A percentile compares a stretch with the other conserved stretches of the same genome.
phyloP scores from a whole-genome alignment of 2,888 invertebrate genomes.

The Piscicola geometra region DNA sequence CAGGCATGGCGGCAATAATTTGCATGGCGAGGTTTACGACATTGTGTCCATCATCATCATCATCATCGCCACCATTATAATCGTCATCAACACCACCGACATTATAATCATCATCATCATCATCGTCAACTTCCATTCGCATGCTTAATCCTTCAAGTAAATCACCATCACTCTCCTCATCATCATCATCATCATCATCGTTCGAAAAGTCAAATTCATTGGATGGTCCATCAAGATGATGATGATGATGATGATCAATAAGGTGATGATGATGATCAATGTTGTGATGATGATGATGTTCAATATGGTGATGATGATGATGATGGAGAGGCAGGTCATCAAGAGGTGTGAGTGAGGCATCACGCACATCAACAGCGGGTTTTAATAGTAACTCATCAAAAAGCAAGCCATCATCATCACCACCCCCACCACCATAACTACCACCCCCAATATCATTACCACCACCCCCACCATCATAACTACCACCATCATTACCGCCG shows the following conservation, averaged over 20 bases:
- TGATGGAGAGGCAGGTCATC: neutral
- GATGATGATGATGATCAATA: too few relatives aligned
- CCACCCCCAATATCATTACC: too few relatives aligned
- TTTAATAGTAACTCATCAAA: too few relatives aligned
- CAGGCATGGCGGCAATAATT: constrained; percentile 96
- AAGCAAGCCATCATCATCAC: too few relatives aligned
- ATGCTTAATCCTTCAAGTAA: neutral
- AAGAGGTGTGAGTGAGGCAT: neutral
- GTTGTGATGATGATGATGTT: too few relatives aligned
- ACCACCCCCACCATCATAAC: too few relatives aligned
- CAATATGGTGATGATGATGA: neutral
- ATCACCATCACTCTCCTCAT: neutral
- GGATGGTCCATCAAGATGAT: neutral
- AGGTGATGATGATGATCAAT: too few relatives aligned
- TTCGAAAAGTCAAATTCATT: too few relatives aligned
- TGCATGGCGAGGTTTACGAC: constrained; percentile 80
- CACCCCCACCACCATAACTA: too few relatives aligned
- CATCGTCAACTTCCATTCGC: neutral
- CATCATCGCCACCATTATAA: neutral
- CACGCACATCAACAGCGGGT: too few relatives aligned
- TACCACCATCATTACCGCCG: too few relatives aligned
- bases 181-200: constrained; percentile 10
- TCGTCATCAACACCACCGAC: neutral
- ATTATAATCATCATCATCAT: neutral
- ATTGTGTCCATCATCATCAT: neutral